These are phyloP conservation scores for Operophtera brumata DNA, from an alignment of 2,888 invertebrate species.

Conservation along the genomic window DNA sequence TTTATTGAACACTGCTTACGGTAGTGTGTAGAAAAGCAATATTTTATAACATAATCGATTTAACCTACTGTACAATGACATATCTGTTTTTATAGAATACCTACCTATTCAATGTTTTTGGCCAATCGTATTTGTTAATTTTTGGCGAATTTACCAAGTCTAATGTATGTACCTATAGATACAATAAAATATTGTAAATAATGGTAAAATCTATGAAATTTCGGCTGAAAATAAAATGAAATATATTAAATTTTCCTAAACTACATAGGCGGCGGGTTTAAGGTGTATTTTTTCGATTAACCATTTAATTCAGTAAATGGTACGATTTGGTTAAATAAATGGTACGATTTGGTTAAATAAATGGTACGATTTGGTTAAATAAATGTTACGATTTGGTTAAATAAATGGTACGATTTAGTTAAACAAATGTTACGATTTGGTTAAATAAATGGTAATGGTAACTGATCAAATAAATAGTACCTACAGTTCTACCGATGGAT, in stretches of 20 bases:
- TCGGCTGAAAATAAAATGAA: too few relatives aligned
- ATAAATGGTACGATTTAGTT: too few relatives aligned
- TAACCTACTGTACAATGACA: conserved; percentile 68
- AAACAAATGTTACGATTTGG: too few relatives aligned
- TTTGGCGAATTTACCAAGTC: conserved; percentile 39
- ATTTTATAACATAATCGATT: conserved; percentile 49
- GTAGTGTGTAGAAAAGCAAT: conserved; percentile 73
- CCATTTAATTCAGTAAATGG: not conserved
- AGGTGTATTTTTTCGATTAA: not conserved
- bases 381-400: not conserved
- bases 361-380: not conserved
- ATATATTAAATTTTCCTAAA: too few relatives aligned
- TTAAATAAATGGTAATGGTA: too few relatives aligned
- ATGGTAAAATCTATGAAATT: not conserved
- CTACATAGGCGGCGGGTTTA: too few relatives aligned
- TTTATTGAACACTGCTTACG: conserved; percentile 58
- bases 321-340: not conserved
- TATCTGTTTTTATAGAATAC: conserved; percentile 69
- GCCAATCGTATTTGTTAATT: conserved; percentile 45
- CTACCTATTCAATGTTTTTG: conserved; percentile 56
- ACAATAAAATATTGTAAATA: not conserved
- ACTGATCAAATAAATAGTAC: too few relatives aligned
- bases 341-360: not conserved
- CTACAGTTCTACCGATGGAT: too few relatives aligned
- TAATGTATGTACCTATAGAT: not conserved